phyloP scores from a whole-genome alignment of 2,888 invertebrate genomes.

The Keiferia lycopersicella region DNA sequence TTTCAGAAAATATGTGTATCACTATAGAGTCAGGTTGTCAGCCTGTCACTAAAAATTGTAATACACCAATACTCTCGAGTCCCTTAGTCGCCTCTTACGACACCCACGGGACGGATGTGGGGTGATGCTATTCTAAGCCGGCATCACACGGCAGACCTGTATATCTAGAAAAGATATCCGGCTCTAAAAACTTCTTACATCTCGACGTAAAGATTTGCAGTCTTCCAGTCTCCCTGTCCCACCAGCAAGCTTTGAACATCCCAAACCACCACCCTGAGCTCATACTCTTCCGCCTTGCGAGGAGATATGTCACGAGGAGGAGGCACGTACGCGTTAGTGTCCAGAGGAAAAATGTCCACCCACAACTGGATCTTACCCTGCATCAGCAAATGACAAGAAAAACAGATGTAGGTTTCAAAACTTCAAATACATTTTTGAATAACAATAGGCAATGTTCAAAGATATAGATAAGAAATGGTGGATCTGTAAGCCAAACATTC shows the following conservation, averaged over 20 bases:
- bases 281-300: slow-evolving; percentile 84
- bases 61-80: too few species aligned
- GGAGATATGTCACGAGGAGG: slow-evolving; percentile 89
- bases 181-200: slow-evolving; percentile 74
- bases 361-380: slow-evolving; percentile 95
- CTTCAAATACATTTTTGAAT: too few species aligned
- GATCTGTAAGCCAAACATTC: too few species aligned
- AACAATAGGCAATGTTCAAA: too few species aligned
- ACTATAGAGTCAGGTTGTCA: too few species aligned
- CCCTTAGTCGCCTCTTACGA: too few species aligned
- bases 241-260: slow-evolving; percentile 77
- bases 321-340: slow-evolving; percentile 82
- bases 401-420: not conserved
- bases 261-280: slow-evolving; percentile 86
- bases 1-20: too few species aligned
- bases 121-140: too few species aligned
- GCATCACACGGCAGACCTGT: too few species aligned
- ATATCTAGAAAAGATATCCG: not conserved
- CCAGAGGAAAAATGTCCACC: slow-evolving; percentile 89
- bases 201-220: slow-evolving; percentile 89
- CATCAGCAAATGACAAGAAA: slow-evolving; percentile 19
- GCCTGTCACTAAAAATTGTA: too few species aligned
- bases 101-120: too few species aligned
- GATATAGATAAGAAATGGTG: too few species aligned
- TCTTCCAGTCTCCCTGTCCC: slow-evolving; percentile 58